Percentiles rank a stretch among this genome's conserved stretches.
Conservation (phyloP, 2,113 vertebrate species). For the Struthidea cinerea region DNA sequence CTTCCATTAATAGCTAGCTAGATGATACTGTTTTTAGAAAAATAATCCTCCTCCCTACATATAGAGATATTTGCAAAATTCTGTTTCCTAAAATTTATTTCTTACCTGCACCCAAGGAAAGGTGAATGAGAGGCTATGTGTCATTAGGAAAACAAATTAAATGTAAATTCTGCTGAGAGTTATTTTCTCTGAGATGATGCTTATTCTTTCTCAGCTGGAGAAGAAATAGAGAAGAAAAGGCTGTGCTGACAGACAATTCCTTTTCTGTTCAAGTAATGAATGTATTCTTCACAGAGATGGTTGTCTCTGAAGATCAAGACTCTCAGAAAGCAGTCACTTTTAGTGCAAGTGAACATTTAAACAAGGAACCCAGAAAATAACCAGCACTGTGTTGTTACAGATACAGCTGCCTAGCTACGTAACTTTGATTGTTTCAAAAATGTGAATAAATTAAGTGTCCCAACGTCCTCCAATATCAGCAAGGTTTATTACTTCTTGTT, state of each 20-base stretch:
- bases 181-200: neutral
- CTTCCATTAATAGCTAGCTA: neutral
- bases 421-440: neutral
- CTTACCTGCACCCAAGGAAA: neutral
- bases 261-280: neutral
- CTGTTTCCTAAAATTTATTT: neutral
- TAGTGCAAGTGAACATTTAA: neutral
- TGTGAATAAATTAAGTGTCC: neutral
- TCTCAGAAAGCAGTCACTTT: neutral
- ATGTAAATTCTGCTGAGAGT: neutral
- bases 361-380: neutral
- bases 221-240: neutral
- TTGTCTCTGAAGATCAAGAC: neutral
- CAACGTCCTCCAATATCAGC: neutral
- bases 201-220: neutral
- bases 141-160: neutral
- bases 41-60: neutral
- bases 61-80: neutral
- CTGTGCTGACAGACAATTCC: neutral
- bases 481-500: neutral
- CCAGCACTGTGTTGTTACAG: rapidly evolving
- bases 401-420: neutral
- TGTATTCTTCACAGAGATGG: neutral
- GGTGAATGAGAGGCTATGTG: neutral
- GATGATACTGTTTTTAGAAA: neutral